Base-by-base conservation (phyloP, 2,113 vertebrate species). In the Papio anubis region DNA sequence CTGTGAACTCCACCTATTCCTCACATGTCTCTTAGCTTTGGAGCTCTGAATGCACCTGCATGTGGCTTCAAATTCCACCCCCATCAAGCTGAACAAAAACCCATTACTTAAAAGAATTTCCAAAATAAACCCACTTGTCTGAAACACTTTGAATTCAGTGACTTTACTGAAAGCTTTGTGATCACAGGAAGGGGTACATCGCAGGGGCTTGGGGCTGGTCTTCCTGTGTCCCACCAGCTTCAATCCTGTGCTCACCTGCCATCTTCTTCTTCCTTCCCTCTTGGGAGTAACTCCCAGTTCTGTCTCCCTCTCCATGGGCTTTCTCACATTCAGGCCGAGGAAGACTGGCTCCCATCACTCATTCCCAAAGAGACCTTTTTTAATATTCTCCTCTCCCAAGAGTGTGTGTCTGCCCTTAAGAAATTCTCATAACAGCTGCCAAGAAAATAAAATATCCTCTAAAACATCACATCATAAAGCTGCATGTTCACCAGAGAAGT, bases 161-260 rank as follows among this genome's bases (percentile, higher is more conserved):
- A 25, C 45, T 72, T 84, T 48, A 10, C 32, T 0, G 2, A 30
- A 27, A 45, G 8, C 30, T 79, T 64, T 57, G 9, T 14, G 25
- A 11, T 8, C 38, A 32, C 25, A 73, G 57, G 78, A 75, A 86
- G 6, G n/a, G 81, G n/a, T 21, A 6, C 0, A 2, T 17, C 3
- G 0, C 61, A 59, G 27, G 21, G 61, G 11, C 12, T 9, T 14
- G 0, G 3, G 52, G 38, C 4, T 0, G 3, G 6, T 21, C 8
- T 72, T 38, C 32, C 10, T 16, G 4, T 10, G 68, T 32, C 21
- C 23, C 23, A 9, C 3, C 2, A 2, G 35, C 30, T 21, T 52
- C 6, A 1, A 3, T 8, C 35, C 61, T 35, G 1, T 0, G 0
- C 3, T 84, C 27, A 8, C 35, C 27, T 52, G 32, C 10, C 45